A percentile compares a stretch with the other conserved stretches of the same genome.
Conservation (phyloP, 2,797 vertebrate genomes). For the Masticophis lateralis region DNA sequence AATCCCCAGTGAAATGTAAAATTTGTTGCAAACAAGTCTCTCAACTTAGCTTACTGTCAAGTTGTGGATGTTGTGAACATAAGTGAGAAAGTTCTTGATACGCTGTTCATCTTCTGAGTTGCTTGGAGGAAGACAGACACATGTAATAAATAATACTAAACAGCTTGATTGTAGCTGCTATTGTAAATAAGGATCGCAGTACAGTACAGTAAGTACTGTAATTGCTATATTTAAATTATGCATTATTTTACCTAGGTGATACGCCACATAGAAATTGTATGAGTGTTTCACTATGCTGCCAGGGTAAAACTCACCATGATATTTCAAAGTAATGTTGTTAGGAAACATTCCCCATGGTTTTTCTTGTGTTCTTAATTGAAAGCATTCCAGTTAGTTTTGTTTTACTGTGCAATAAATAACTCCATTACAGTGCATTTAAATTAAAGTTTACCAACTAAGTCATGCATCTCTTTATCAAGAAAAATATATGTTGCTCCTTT, state of each 20-base stretch:
- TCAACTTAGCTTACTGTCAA: not conserved
- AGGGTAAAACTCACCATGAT: not conserved
- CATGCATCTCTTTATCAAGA: conserved; percentile 31
- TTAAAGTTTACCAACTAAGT: conserved; percentile 37
- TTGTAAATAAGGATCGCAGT: not conserved
- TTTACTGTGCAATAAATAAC: not conserved
- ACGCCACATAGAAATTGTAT: not conserved
- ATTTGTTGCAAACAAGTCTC: not conserved
- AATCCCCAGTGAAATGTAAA: not conserved
- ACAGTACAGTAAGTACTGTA: not conserved
- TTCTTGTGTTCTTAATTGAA: conserved; percentile 16
- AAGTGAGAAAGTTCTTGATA: not conserved
- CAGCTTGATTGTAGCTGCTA: not conserved
- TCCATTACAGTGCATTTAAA: conserved; percentile 26
- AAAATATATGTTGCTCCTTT: conserved; percentile 45
- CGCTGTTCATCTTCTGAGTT: not conserved
- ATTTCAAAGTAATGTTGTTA: conserved; percentile 11
- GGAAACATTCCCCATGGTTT: not conserved
- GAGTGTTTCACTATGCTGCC: not conserved
- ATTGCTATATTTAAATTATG: not conserved
- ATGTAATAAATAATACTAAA: not conserved
- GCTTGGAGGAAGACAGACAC: not conserved
- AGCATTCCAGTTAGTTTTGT: not conserved
- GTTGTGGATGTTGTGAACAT: not conserved
- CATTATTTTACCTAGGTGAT: not conserved